Percentiles rank a stretch among this genome's conserved stretches.
Evolutionary conservation across 2,888 invertebrate genomes (phyloP).

Genomic region (Rhagonycha lutea): DNA sequence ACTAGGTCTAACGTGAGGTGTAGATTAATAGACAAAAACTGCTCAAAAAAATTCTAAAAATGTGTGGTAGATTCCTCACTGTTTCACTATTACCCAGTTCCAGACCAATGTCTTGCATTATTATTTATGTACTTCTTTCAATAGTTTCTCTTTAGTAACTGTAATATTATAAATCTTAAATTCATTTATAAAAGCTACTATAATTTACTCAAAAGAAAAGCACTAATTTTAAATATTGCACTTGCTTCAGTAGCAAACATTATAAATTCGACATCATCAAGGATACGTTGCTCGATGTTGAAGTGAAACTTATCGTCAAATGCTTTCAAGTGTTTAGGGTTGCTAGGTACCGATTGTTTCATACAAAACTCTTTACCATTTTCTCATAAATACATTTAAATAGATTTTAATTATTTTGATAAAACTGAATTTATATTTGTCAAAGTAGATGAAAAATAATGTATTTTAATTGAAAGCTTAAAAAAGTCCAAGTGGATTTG

Average conservation of each 20-base stretch:
- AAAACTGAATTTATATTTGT: background rate
- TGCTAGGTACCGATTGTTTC: background rate
- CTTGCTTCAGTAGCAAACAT: background rate
- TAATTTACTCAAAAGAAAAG: background rate
- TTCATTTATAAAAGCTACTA: background rate
- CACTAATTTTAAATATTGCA: background rate
- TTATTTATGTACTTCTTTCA: too few species aligned
- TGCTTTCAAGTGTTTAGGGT: background rate
- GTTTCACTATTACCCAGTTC: too few species aligned
- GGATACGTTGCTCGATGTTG: background rate
- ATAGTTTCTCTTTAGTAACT: background rate
- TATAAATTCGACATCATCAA: background rate
- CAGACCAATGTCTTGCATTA: too few species aligned
- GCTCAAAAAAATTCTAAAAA: too few species aligned
- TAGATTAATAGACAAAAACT: too few species aligned
- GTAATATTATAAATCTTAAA: background rate
- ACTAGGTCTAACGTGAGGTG: too few species aligned
- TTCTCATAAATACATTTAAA: background rate
- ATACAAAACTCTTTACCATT: background rate
- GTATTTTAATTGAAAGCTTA: too few species aligned
- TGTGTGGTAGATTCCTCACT: too few species aligned
- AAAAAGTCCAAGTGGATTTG: too few species aligned
- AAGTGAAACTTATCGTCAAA: background rate
- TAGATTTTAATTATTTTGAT: background rate
- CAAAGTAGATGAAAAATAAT: background rate